phyloP scores from a whole-genome alignment of 92 coral and sea anemone genomes.

The Pocillopora meandrina region DNA sequence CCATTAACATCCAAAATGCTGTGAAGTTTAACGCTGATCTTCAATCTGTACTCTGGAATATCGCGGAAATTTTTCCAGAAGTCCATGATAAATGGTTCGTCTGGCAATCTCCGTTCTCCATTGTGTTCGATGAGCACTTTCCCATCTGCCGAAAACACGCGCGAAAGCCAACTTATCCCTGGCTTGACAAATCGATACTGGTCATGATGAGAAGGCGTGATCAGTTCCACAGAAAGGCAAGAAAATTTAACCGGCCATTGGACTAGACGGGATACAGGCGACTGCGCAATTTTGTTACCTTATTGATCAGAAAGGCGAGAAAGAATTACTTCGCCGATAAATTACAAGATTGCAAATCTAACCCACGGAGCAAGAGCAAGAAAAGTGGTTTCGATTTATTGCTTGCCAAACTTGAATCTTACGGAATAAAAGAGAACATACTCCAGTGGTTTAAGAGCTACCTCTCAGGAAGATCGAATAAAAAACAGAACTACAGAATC shows the following conservation, averaged over 20 bases:
- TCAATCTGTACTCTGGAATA: too few relatives aligned
- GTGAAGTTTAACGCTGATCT: too few relatives aligned
- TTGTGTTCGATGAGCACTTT: background rate
- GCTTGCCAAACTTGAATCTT: background rate
- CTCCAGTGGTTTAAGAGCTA: too few relatives aligned
- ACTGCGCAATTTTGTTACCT: conserved; percentile 26
- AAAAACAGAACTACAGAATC: too few relatives aligned
- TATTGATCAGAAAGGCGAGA: too few relatives aligned
- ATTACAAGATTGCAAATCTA: background rate
- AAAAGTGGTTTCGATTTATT: too few relatives aligned
- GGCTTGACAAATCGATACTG: conserved; percentile 28
- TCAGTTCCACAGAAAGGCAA: conserved; percentile 40
- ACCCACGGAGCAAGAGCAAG: background rate
- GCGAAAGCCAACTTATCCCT: conserved; percentile 25
- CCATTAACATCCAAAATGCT: too few relatives aligned
- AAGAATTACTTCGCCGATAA: conserved; percentile 16
- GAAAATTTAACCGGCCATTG: conserved; percentile 25
- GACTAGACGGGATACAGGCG: conserved; percentile 40
- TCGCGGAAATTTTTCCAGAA: too few relatives aligned
- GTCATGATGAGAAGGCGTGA: conserved; percentile 29
- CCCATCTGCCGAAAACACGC: conserved; percentile 27
- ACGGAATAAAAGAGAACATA: too few relatives aligned
- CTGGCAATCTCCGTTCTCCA: too few relatives aligned
- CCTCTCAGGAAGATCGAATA: too few relatives aligned
- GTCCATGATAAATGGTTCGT: too few relatives aligned